A percentile compares a stretch with the other conserved stretches of the same genome.
phyloP scores from a whole-genome alignment of 2,797 vertebrate genomes.

The Sylvia borin region DNA sequence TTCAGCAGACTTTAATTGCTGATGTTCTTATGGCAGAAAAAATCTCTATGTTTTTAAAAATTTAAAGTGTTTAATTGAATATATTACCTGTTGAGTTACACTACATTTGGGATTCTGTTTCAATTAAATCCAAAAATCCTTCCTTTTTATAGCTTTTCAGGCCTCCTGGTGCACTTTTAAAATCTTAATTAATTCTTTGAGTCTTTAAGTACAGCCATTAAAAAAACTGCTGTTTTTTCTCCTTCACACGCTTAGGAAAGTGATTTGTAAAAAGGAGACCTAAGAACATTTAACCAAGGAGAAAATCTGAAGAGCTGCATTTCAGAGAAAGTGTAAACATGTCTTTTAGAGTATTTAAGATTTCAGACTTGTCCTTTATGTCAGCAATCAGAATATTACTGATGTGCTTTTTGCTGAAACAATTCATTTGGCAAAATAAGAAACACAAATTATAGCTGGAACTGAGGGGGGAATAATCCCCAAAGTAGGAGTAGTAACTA shows the following conservation, averaged over 20 bases:
- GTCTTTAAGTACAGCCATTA: neutral
- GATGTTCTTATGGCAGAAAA: neutral
- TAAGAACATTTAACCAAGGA: neutral
- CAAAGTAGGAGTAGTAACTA: neutral
- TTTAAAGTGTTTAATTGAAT: neutral
- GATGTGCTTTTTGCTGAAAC: neutral
- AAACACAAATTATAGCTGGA: neutral
- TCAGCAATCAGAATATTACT: neutral
- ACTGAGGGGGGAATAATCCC: neutral
- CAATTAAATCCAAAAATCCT: neutral
- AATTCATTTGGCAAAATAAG: neutral
- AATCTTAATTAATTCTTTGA: slow-evolving; percentile 16
- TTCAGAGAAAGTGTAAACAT: neutral
- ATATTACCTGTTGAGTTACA: neutral
- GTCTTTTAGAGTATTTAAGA: neutral
- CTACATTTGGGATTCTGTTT: neutral
- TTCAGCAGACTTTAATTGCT: neutral
- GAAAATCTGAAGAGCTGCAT: neutral
- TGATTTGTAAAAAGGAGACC: neutral
- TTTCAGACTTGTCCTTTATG: neutral
- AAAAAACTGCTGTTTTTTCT: neutral
- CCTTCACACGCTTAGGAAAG: neutral
- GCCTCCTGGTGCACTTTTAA: neutral
- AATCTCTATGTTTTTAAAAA: neutral
- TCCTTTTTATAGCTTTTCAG: neutral